These are phyloP conservation scores for Anniella stebbinsi DNA, from an alignment of 2,797 vertebrate species.

Conservation along the genomic window DNA sequence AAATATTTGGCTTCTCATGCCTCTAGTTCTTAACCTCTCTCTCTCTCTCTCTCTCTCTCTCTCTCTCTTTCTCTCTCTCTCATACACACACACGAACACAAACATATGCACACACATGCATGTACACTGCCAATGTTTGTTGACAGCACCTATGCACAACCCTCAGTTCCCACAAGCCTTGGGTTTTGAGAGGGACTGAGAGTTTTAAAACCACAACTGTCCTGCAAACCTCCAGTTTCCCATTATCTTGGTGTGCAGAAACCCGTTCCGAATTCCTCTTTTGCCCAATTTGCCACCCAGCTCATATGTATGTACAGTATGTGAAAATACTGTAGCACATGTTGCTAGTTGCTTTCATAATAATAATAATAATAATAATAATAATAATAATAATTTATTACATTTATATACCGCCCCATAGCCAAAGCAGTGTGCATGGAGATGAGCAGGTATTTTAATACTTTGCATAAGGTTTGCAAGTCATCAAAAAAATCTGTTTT, in stretches of 20 bases:
- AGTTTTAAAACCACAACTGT: background rate
- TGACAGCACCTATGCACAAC: background rate
- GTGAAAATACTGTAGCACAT: background rate
- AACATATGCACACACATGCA: background rate
- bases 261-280: background rate
- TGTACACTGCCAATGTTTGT: background rate
- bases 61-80: too few relatives aligned
- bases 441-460: background rate
- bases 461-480: background rate
- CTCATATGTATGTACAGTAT: background rate
- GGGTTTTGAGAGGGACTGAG: background rate
- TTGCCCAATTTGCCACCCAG: background rate
- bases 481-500: background rate
- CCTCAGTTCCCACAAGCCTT: background rate
- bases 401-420: too few relatives aligned
- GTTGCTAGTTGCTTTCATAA: background rate
- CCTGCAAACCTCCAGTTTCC: background rate
- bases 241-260: background rate
- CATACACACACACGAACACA: background rate
- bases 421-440: background rate
- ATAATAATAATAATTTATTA: too few relatives aligned
- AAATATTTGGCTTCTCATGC: background rate
- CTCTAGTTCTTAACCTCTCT: background rate
- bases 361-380: too few relatives aligned
- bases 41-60: too few relatives aligned